Base-by-base conservation (phyloP, 2,797 vertebrate genomes). In the Holocentrus rufus region DNA sequence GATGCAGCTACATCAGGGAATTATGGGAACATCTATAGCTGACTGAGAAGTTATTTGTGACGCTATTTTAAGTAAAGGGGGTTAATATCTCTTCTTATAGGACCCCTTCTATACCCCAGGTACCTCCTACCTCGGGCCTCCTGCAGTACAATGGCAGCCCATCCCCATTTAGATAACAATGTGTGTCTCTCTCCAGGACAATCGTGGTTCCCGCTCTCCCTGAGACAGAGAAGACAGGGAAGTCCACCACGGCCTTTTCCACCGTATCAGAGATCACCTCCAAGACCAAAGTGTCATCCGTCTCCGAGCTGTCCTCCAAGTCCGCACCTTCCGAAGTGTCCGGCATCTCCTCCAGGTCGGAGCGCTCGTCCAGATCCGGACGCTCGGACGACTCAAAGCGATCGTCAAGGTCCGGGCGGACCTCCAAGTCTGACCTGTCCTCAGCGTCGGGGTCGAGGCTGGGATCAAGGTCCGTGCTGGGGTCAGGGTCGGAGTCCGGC, bases 301-400 rank as follows among this genome's bases (percentile, higher is more conserved):
- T 91, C 15, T 91, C 92, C 0, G 89, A 91, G 72, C 60, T 93
- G 34, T 88, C 89, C 0, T 88, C 88, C 6, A 79, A 69, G 39
- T 87, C 90, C 0, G 55, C 65, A 8, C 70, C 34, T 56, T 90
- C 92, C 1, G 86, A 86, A 10, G 22, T 89, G 1, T 92, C 91
- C 0, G 68, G 56, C 44, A 81, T 89, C 36, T 85, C 85, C 73
- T 88, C 90, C 0, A 76, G 77, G 11, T 84, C 87, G 0, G 61
- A 20, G 0, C 73, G 53, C 47, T 72, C 70, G 0, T 87, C 72
- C 4, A 88, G 50, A 73, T 81, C 88, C 2, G 81, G 80, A 9
- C 74, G 58, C 2, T 61, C 74, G 0, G 57, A 74, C 2, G 76
- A 42, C 71, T 87, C 86, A 0, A 79, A 67, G 0, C 31, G 53